Conservation (phyloP, 1,140 invertebrate species). For the Orchesella cincta region DNA sequence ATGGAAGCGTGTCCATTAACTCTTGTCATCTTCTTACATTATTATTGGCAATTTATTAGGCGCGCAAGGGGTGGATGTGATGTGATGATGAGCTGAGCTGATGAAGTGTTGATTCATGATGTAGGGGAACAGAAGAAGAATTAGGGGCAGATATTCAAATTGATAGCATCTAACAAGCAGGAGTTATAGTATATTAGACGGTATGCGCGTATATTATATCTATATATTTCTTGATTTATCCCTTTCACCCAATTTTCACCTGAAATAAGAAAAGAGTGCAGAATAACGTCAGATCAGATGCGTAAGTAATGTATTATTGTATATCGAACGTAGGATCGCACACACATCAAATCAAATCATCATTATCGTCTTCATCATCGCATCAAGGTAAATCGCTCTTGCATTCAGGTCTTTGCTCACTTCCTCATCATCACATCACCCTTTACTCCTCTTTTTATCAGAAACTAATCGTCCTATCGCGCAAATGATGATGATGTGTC, state of each 20-base stretch:
- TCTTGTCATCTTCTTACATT: neutral
- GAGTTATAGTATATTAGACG: too few relatives aligned
- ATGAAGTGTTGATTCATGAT: too few relatives aligned
- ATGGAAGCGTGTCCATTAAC: neutral
- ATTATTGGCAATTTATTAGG: neutral
- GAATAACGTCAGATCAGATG: neutral
- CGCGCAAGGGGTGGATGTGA: neutral
- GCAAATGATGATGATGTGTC: too few relatives aligned
- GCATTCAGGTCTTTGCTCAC: too few relatives aligned
- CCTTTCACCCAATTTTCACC: neutral
- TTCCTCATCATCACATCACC: too few relatives aligned
- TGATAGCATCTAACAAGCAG: neutral
- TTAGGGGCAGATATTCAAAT: conserved; percentile 10
- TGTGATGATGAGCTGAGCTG: neutral
- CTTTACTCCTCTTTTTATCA: too few relatives aligned
- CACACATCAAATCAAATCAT: neutral
- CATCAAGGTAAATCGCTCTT: too few relatives aligned
- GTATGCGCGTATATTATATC: conserved; percentile 3
- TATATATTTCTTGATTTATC: neutral
- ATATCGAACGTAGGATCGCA: neutral
- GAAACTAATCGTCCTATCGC: too few relatives aligned
- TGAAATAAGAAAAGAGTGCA: neutral
- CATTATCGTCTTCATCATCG: neutral
- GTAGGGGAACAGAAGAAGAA: neutral
- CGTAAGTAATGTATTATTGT: neutral